A percentile compares a stretch with the other conserved stretches of the same genome.
Evolutionary conservation across 2,888 invertebrate species (phyloP).

Genomic region (Nipponacmea schrenckii): DNA sequence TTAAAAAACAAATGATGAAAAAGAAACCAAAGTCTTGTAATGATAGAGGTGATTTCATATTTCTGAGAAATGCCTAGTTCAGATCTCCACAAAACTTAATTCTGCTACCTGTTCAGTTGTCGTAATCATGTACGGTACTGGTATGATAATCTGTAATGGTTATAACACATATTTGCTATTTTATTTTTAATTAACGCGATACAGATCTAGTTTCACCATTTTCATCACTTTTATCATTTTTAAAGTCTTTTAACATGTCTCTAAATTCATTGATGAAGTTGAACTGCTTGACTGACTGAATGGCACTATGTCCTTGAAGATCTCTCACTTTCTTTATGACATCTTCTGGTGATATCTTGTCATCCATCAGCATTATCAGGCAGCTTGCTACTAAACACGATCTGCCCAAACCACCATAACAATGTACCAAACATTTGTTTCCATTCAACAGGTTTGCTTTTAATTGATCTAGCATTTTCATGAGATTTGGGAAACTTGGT

Average conservation of each 20-base stretch:
- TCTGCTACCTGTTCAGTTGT: too few species aligned
- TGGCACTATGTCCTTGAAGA: constrained; percentile 51
- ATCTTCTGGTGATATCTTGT: constrained; percentile 40
- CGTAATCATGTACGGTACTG: too few species aligned
- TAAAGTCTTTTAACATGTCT: constrained; percentile 36
- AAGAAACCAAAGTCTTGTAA: too few species aligned
- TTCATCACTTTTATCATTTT: constrained; percentile 35
- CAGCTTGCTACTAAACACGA: constrained; percentile 56
- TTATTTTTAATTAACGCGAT: constrained; percentile 39
- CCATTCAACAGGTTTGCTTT: constrained; percentile 41
- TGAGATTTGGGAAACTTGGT: constrained; percentile 38
- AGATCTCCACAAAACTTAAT: too few species aligned
- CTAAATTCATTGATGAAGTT: constrained; percentile 56
- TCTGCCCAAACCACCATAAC: constrained; percentile 59
- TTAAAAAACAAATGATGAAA: too few species aligned
- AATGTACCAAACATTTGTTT: constrained; percentile 49
- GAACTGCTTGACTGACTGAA: constrained; percentile 60
- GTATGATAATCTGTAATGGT: too few species aligned
- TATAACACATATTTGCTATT: neutral
- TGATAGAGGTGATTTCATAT: too few species aligned
- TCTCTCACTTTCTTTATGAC: constrained; percentile 47
- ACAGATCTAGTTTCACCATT: constrained; percentile 40
- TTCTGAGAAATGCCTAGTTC: too few species aligned
- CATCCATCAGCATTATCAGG: constrained; percentile 48
- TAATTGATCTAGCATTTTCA: constrained; percentile 51